Evolutionary conservation across 2,113 vertebrate species (phyloP).

Genomic region (Indicator maculatus): DNA sequence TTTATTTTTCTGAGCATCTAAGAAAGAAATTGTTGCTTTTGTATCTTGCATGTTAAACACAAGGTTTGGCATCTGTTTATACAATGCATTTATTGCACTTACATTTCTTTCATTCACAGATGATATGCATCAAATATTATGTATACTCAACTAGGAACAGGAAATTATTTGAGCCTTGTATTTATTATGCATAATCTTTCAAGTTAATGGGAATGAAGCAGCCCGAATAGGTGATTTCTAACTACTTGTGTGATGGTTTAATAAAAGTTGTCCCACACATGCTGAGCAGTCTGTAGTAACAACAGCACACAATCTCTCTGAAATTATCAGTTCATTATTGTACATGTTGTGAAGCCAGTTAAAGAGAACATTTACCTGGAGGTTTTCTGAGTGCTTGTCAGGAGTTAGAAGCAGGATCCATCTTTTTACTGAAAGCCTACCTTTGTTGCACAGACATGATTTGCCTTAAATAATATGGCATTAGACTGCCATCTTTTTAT

Average conservation of each 20-base stretch:
- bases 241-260: constrained; percentile 13
- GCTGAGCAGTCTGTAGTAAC: constrained; percentile 9
- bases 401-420: neutral
- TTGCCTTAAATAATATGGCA: constrained; percentile 11
- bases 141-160: neutral
- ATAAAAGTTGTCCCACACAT: constrained; percentile 6
- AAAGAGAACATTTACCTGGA: neutral
- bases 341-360: neutral
- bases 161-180: neutral
- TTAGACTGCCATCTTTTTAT: constrained; percentile 37
- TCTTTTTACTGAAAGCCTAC: constrained; percentile 32
- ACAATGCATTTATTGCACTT: neutral
- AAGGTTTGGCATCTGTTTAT: neutral
- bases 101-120: neutral
- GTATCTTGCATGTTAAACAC: neutral
- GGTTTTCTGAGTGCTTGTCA: constrained; percentile 11
- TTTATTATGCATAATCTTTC: constrained; percentile 9
- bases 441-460: constrained; percentile 12
- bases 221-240: neutral
- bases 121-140: neutral
- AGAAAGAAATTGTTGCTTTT: neutral
- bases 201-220: neutral
- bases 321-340: neutral
- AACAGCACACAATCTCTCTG: neutral
- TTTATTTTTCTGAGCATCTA: constrained; percentile 26